These are phyloP conservation scores for Siniperca scherzeri DNA, from an alignment of 2,797 vertebrate species.

Conservation along the genomic window DNA sequence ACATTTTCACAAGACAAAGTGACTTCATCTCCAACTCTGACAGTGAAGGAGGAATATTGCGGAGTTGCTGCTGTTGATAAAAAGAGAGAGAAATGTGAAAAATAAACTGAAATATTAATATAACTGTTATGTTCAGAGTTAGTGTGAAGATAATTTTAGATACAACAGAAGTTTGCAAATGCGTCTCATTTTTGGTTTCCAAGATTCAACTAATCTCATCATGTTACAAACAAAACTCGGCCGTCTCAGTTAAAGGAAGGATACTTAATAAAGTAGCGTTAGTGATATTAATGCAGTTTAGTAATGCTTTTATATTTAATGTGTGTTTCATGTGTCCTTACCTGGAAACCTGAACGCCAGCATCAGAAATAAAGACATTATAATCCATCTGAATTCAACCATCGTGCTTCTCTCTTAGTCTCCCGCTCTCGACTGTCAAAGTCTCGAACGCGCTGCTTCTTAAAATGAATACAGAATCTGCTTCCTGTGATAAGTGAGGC, in stretches of 20 bases:
- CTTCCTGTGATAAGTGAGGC: not conserved
- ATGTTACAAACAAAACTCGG: not conserved
- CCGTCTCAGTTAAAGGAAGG: not conserved
- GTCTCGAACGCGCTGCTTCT: not conserved
- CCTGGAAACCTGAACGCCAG: not conserved
- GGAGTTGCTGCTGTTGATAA: not conserved
- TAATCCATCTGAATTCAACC: not conserved
- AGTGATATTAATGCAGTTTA: not conserved
- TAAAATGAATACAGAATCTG: too few relatives aligned
- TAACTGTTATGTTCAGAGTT: not conserved
- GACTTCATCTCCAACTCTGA: not conserved
- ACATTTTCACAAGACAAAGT: not conserved
- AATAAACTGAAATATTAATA: not conserved
- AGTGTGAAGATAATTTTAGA: not conserved
- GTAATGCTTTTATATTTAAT: not conserved
- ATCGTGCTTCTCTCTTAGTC: not conserved
- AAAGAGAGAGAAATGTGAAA: not conserved
- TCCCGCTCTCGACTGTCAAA: not conserved
- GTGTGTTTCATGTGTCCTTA: not conserved
- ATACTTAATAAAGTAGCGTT: not conserved
- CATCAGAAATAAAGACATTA: not conserved
- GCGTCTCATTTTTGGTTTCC: not conserved
- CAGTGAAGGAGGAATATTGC: fast-evolving
- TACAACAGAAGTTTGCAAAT: too few relatives aligned
- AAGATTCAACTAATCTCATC: not conserved